Base-by-base conservation (phyloP, 2,797 vertebrate species). In the Epinephelus coioides region DNA sequence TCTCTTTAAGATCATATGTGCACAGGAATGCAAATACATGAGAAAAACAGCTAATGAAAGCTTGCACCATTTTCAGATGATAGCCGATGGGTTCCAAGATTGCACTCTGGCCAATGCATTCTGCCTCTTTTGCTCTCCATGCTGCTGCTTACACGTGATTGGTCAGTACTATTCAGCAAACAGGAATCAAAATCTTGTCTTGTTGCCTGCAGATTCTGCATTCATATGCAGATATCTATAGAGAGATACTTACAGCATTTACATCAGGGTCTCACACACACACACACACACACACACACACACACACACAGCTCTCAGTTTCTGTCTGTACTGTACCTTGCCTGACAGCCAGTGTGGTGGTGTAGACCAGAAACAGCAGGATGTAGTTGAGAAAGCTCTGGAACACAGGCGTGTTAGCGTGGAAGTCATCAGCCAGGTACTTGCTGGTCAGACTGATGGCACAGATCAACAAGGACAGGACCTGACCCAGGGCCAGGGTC, bases 301-400 rank as follows among this genome's bases (percentile, higher is more conserved):
- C 65, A 34, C 25, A 53, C 19, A 44, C 51, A 47, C 27, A 9
- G 21, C 13, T 18, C 0, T 38, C 6, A 13, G 50, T 55, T 25
- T 34, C 34, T 34, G 15, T 47, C 30, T 17, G 93, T 96, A 99
- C 30, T 17, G 93, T 96, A 99, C 98, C 97, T 98, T 98, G 97
- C 86, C 97, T 96, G 77, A 99, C 97, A 9, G 97, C 97, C 79
- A 99, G 90, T 7, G 97, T 98, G 60, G 97, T 98, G 17, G 98
- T 98, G 92, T 99, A 99, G 85, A 99, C 98, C 95, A 99, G 92
- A 90, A 99, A 98, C 34, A 98, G 95, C 69, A 99, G 96, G 87
- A 98, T 98, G 85, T 99, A 99, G 95, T 97, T 98, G 86, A 98
- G 97, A 88, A 99, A 98, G 95, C 97, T 97, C 96, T 99, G 98